Evolutionary conservation across 2,113 vertebrate genomes (phyloP).

Genomic region (Pituophis catenifer): DNA sequence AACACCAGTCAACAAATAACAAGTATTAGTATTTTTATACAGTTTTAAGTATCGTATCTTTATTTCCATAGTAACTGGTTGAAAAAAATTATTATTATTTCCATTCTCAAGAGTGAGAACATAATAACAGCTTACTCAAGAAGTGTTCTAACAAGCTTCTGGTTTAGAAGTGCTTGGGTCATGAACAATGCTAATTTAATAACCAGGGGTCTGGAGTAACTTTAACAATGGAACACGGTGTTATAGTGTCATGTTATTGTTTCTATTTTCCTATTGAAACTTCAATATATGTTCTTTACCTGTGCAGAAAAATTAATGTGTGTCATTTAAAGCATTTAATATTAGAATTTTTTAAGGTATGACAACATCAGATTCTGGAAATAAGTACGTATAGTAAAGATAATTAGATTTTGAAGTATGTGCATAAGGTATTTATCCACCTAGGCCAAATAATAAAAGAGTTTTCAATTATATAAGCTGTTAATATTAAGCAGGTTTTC

Average conservation of each 20-base stretch:
- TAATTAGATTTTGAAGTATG: constrained; percentile 55
- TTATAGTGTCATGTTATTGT: not conserved
- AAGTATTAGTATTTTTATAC: not conserved
- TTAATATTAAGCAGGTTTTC: constrained; percentile 73
- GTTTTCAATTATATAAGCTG: constrained; percentile 73
- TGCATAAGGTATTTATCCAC: constrained; percentile 60
- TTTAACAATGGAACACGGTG: not conserved
- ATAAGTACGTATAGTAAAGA: constrained; percentile 29
- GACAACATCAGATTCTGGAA: constrained; percentile 22
- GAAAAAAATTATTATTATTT: not conserved
- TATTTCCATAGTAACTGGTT: not conserved
- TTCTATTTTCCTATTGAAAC: not conserved
- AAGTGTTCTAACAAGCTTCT: not conserved
- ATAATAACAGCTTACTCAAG: not conserved
- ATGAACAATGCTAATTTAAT: not conserved
- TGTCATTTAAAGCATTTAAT: not conserved
- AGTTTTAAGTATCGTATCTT: not conserved
- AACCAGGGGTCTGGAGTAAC: not conserved
- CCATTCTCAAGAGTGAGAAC: not conserved
- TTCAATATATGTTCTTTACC: not conserved
- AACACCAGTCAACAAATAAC: not conserved
- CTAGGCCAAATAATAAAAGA: constrained; percentile 67
- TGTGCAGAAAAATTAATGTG: not conserved
- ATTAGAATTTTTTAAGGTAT: not conserved
- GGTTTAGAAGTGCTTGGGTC: not conserved